Percentiles rank a stretch among this genome's conserved stretches.
phyloP scores from a whole-genome alignment of 2,888 invertebrate species.

The Athetis lepigone region DNA sequence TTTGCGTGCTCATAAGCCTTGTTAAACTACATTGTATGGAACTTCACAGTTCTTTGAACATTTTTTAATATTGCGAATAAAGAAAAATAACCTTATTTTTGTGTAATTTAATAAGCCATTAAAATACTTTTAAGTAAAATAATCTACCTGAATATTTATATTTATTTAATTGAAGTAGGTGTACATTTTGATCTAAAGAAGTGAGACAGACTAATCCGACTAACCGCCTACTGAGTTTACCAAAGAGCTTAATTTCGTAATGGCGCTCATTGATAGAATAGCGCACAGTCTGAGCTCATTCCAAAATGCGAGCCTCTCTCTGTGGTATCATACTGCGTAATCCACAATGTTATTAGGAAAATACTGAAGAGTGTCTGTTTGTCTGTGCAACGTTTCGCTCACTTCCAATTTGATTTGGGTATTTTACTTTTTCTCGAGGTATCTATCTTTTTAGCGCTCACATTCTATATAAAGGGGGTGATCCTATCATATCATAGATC shows the following conservation, averaged over 20 bases:
- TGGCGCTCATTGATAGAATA: conserved; percentile 46
- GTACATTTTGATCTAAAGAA: conserved; percentile 9
- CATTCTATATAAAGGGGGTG: too few species aligned
- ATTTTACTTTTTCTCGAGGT: too few species aligned
- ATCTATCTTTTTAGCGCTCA: too few species aligned
- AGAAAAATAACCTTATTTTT: too few species aligned
- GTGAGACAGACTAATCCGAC: conserved; percentile 2
- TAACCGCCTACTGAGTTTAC: conserved; percentile 27
- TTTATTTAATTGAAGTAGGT: not conserved
- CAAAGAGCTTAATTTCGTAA: conserved; percentile 44
- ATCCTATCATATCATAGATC: too few species aligned
- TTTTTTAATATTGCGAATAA: conserved; percentile 4
- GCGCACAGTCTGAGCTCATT: conserved; percentile 24
- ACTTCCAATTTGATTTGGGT: too few species aligned
- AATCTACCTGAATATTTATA: conserved; percentile 6
- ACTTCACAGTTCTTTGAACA: conserved; percentile 15
- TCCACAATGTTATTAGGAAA: conserved; percentile 20
- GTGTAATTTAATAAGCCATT: too few species aligned
- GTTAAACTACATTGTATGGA: conserved; percentile 23
- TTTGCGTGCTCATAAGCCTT: conserved; percentile 29
- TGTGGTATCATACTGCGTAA: conserved; percentile 29
- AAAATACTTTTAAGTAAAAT: not conserved
- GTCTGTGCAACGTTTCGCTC: too few species aligned
- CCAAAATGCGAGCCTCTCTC: conserved; percentile 20
- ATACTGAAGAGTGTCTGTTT: too few species aligned